Evolutionary conservation across 2,113 vertebrate species (phyloP), one percentile per base, ranked within the genome.

Genomic region (Macquaria australasica): DNA sequence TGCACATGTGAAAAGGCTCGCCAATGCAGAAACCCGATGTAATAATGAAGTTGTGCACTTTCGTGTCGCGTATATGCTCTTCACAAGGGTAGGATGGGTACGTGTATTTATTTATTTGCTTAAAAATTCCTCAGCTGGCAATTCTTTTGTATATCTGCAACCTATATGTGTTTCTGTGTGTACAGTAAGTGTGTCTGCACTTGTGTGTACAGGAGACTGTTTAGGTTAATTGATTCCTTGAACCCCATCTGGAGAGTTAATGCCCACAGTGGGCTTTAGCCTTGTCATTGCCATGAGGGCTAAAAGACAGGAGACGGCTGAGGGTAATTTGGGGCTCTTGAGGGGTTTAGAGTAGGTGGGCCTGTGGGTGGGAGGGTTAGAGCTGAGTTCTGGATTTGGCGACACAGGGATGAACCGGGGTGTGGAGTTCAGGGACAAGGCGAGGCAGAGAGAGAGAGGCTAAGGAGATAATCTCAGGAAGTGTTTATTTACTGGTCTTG

Each of bases 221-320:
- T 45, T 68, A 62, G 51, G 77, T 84, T 84, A 80, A 88, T 82
- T 80, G 84, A 85, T 78, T 81, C 48, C n/a, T 48, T 79, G 73
- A 81, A 72, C 58, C 66, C 88, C 81, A 60, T 89, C 85, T 89
- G 79, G 75, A 71, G 62, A 4, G 70, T 77, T 86, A 86, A 88
- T 85, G 16, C 63, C 21, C 69, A 66, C 34, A 60, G 39, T 73
- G 73, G 60, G 70, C 64, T 43, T 79, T 50, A 48, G 39, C 58
- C 70, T 41, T 69, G 48, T 77, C 69, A 14, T 56, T 20, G 70
- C 60, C 75, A 16, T 3, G 25, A 72, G 50, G 56, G 18, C 72
- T 70, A 20, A 70, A 64, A 58, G 75, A 68, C 23, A 28, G 23
- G 51, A 37, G 58, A 48, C 0, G 8, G 70, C 59, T 56, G 21